A percentile compares a stretch with the other conserved stretches of the same genome.
Conservation (phyloP, 2,888 invertebrate genomes). For the Sialis fuliginosa region DNA sequence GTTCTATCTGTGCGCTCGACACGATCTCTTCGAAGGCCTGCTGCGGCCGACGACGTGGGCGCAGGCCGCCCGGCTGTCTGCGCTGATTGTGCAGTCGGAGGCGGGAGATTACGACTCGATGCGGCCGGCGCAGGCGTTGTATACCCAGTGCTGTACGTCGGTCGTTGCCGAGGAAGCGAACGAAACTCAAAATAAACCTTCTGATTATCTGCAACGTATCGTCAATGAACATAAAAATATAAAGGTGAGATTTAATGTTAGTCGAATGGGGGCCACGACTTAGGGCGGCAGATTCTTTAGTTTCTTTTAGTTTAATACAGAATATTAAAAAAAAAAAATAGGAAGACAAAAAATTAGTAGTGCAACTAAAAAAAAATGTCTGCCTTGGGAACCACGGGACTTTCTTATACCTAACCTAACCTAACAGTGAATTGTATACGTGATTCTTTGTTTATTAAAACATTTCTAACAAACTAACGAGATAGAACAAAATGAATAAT, state of each 20-base stretch:
- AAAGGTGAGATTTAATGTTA: not conserved
- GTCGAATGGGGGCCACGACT: no score
- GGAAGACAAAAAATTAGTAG: no score
- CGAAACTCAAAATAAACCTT: slow-evolving; percentile 34
- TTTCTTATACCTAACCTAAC: no score
- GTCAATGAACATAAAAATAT: slow-evolving; percentile 40
- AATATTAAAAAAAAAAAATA: no score
- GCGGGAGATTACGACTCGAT: slow-evolving; percentile 49
- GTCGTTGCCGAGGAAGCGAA: slow-evolving; percentile 34
- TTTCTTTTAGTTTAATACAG: no score
- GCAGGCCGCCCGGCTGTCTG: slow-evolving; percentile 51
- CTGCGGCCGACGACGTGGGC: slow-evolving; percentile 51
- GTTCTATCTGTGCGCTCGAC: slow-evolving; percentile 69
- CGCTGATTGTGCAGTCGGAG: slow-evolving; percentile 62
- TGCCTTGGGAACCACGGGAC: no score
- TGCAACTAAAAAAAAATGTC: no score
- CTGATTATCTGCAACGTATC: slow-evolving; percentile 42
- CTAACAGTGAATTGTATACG: no score
- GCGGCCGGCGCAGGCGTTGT: slow-evolving; percentile 37
- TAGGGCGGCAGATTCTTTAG: no score
- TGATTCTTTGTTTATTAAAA: no score
- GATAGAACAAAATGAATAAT: no score
- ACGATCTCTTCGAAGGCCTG: slow-evolving; percentile 56
- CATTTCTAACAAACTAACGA: no score
- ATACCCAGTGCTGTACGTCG: slow-evolving; percentile 35